Base-by-base conservation (phyloP, 2,797 vertebrate species). In the Lophius americanus region DNA sequence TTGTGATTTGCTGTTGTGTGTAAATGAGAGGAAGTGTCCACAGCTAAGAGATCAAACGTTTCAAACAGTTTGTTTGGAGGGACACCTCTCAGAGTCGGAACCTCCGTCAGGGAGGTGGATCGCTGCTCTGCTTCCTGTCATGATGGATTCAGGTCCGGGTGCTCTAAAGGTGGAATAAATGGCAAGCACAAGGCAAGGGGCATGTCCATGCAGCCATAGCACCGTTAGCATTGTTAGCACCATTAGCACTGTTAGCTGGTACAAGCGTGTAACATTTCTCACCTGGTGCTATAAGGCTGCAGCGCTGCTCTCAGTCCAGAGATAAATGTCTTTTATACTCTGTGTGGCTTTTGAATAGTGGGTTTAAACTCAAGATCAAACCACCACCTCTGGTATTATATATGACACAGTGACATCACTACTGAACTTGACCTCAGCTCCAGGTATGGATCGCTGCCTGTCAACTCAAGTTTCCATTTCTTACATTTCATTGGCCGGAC, bases 171-270 rank as follows among this genome's bases (percentile, higher is more conserved):
- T 51, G 70, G 23, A 23, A 23, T 23, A 23, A 23, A 23, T 23
- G 23, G 23, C 48, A 73, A 77, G 37, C 58, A 39, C 78, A 87
- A 88, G 86, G 81, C 78, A 64, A 73, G 47, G 60, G 54, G 62
- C 51, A 52, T 57, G 68, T 56, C 61, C 9, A 51, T 48, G 38
- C 54, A 52, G 64, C 76, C 53, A 51, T 65, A 70, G 49, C 60
- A 64, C 23, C 52, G 43, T 41, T 33, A 70, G 49, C 60, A 64
- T 2, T 50, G 43, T 41, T 33, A 3, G 23, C 23, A 23, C 23
- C 23, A 23, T 68, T 76, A 88, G 87, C 86, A 88, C 83, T 85
- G 68, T 23, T 73, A 75, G 72, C 78, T 73, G 71, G 63, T 60
- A 23, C 23, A 37, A 54, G 12, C 60, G 10, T 41, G 10, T 46